These are phyloP conservation scores for Aurelia aurita complex sp. Pacific DNA, from an alignment of 30 jellyfish, hydroid and myxozoan species.

Conservation along the genomic window DNA sequence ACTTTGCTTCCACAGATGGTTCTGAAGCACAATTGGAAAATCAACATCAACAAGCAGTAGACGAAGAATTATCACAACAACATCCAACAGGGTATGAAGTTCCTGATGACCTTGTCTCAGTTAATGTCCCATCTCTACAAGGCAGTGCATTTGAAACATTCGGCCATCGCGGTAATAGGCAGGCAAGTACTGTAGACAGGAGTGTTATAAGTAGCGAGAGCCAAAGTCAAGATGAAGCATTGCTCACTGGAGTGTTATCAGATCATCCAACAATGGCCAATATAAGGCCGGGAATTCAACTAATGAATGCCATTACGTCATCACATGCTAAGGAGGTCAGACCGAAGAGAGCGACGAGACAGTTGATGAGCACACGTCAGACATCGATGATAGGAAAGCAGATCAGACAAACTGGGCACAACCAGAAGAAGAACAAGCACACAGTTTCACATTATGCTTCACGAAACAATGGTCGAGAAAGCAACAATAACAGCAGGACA, in stretches of 20 bases:
- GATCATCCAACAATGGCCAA: constrained; percentile 55
- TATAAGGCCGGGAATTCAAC: neutral
- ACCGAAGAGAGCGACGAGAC: neutral
- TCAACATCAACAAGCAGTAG: too few species aligned
- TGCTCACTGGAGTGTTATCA: constrained; percentile 6
- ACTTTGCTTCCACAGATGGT: too few species aligned
- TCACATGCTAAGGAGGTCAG: neutral
- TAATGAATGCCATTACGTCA: neutral
- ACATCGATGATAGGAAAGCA: neutral
- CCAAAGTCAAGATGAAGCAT: neutral
- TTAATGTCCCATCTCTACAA: too few species aligned
- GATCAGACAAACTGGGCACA: neutral
- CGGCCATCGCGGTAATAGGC: neutral
- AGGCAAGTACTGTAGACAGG: neutral
- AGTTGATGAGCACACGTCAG: neutral
- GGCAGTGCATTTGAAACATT: too few species aligned
- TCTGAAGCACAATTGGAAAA: too few species aligned
- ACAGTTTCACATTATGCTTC: neutral
- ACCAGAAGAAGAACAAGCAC: neutral
- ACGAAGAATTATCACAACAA: too few species aligned
- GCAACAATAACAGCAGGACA: neutral
- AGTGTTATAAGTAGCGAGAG: neutral
- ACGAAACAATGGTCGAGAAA: neutral
- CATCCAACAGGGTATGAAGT: too few species aligned
- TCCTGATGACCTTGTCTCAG: too few species aligned